These are phyloP conservation scores for Ochropleura leucogaster DNA, from an alignment of 2,888 invertebrate species.

Conservation along the genomic window DNA sequence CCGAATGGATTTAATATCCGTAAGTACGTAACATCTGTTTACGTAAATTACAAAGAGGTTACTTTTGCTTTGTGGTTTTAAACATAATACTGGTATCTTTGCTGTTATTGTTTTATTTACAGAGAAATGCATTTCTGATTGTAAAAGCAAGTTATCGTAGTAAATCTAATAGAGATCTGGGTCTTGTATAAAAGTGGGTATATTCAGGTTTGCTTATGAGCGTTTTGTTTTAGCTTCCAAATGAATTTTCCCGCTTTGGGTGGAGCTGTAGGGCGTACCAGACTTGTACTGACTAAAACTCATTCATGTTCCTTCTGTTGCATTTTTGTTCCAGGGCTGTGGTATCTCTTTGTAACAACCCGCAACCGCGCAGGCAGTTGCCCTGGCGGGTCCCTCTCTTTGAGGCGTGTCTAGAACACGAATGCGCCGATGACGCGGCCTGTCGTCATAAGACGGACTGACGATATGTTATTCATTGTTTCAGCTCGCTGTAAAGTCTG, in stretches of 20 bases:
- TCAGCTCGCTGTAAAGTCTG: background rate
- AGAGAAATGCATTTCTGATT: constrained; percentile 20
- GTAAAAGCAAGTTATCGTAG: background rate
- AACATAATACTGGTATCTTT: constrained; percentile 10
- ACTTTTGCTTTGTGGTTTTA: constrained; percentile 56
- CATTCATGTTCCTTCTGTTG: too few relatives aligned
- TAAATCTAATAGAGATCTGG: constrained; percentile 18
- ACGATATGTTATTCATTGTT: too few relatives aligned
- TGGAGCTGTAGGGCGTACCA: too few relatives aligned
- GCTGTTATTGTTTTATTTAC: constrained; percentile 4
- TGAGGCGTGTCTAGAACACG: too few relatives aligned
- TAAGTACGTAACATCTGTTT: constrained; percentile 62
- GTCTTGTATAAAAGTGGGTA: background rate
- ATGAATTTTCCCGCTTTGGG: too few relatives aligned
- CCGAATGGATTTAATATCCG: constrained; percentile 57
- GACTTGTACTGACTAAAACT: too few relatives aligned
- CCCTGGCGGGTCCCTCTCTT: too few relatives aligned
- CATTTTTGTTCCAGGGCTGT: too few relatives aligned
- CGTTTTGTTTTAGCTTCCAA: background rate
- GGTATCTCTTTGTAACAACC: too few relatives aligned
- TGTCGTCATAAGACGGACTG: too few relatives aligned
- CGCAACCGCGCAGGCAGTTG: too few relatives aligned
- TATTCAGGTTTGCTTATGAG: background rate
- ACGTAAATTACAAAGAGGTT: constrained; percentile 62
- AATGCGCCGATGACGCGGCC: too few relatives aligned